A percentile compares a stretch with the other conserved stretches of the same genome.
Evolutionary conservation across 2,113 vertebrate genomes (phyloP).

Genomic region (Oreochromis spilurus): DNA sequence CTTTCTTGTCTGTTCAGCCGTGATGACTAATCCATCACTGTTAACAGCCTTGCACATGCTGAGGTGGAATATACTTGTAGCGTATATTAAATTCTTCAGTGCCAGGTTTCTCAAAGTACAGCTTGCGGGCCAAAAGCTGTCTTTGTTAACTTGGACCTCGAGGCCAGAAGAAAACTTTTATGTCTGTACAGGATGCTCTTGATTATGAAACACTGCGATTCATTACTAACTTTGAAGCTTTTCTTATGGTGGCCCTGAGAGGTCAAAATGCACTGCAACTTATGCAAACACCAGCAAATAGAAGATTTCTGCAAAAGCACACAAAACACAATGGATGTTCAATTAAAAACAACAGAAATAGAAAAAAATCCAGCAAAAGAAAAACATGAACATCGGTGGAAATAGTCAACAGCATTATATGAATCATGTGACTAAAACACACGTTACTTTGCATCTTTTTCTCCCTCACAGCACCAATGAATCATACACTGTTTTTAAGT

Average conservation of each 20-base stretch:
- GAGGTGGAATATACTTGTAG: neutral
- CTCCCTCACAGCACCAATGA: neutral
- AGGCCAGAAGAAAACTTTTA: neutral
- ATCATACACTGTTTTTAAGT: neutral
- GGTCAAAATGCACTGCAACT: neutral
- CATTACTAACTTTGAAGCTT: neutral
- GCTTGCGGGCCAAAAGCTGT: neutral
- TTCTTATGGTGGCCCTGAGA: neutral
- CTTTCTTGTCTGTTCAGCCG: neutral
- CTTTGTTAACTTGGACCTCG: neutral
- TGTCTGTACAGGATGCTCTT: neutral
- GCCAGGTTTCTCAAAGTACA: neutral
- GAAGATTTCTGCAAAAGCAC: accelerated
- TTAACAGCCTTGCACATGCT: neutral
- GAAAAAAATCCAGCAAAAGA: neutral
- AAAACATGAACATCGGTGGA: neutral
- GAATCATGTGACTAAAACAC: neutral
- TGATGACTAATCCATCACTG: neutral
- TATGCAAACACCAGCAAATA: neutral
- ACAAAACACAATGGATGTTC: accelerated
- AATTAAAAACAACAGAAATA: neutral
- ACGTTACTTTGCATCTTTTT: neutral
- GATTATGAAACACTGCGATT: neutral
- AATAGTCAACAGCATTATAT: neutral
- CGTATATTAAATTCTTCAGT: neutral